phyloP scores from a whole-genome alignment of 2,888 invertebrate genomes.

The Anarsia innoxiella region DNA sequence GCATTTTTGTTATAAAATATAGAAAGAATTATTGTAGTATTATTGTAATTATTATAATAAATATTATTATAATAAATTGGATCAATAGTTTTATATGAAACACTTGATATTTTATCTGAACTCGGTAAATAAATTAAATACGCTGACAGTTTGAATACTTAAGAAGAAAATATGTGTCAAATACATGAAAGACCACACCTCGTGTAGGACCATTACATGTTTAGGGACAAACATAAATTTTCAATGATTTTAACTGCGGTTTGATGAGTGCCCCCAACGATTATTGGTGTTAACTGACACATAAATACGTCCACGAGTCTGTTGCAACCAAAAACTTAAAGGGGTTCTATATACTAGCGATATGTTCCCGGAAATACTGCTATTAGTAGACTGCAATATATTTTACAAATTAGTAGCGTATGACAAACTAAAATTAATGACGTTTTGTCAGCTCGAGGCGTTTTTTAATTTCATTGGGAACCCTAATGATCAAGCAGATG shows the following conservation, averaged over 20 bases:
- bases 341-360: constrained; percentile 49
- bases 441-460: constrained; percentile 38
- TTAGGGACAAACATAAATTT: constrained; percentile 35
- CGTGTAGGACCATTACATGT: constrained; percentile 15
- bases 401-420: constrained; percentile 69
- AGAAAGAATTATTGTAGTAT: no score
- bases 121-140: background rate
- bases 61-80: no score
- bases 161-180: background rate
- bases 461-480: constrained; percentile 51
- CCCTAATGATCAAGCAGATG: constrained; percentile 62
- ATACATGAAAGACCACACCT: constrained; percentile 41
- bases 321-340: constrained; percentile 33
- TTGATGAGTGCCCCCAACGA: constrained; percentile 46
- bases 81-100: no score
- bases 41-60: no score
- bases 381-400: constrained; percentile 63
- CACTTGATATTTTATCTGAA: background rate
- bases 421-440: constrained; percentile 72
- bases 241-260: constrained; percentile 48
- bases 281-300: constrained; percentile 59
- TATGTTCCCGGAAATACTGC: constrained; percentile 61
- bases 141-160: background rate
- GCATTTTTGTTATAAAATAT: no score
- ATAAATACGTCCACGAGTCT: constrained; percentile 57